Conservation (phyloP, 2,113 vertebrate species). For the Motacilla alba region DNA sequence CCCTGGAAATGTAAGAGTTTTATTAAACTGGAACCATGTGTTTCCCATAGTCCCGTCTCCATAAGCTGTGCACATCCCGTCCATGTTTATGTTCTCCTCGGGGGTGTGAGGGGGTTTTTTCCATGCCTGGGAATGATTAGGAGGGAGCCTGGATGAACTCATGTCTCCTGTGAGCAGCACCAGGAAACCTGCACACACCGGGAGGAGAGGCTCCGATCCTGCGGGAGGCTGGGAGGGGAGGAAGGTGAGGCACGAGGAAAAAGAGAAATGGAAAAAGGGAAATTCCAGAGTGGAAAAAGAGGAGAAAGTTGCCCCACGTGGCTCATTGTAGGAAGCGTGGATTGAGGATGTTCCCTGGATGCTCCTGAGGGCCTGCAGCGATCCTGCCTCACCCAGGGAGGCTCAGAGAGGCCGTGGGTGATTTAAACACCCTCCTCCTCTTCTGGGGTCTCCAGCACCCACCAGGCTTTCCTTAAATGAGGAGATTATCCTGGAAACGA, state of each 20-base stretch:
- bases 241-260: background rate
- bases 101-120: slow-evolving; percentile 52
- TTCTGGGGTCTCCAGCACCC: background rate
- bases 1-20: slow-evolving; percentile 16
- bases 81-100: slow-evolving; percentile 62
- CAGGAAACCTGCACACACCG: background rate
- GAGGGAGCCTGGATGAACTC: slow-evolving; percentile 53
- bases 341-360: background rate
- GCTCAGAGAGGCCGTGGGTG: accelerated
- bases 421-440: background rate
- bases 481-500: background rate
- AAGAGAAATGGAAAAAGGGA: background rate
- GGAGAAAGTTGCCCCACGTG: background rate
- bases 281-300: background rate
- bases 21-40: slow-evolving; percentile 58
- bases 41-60: slow-evolving; percentile 36
- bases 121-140: slow-evolving; percentile 50
- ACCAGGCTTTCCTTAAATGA: background rate
- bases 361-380: background rate
- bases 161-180: slow-evolving; percentile 44
- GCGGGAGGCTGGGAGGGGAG: background rate
- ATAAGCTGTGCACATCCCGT: slow-evolving; percentile 40
- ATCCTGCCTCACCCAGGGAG: background rate
- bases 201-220: background rate
- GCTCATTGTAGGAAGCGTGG: background rate